Percentiles rank a stretch among this genome's conserved stretches.
Evolutionary conservation across 1,140 invertebrate species (phyloP).

Genomic region (Cataglyphis hispanica): DNA sequence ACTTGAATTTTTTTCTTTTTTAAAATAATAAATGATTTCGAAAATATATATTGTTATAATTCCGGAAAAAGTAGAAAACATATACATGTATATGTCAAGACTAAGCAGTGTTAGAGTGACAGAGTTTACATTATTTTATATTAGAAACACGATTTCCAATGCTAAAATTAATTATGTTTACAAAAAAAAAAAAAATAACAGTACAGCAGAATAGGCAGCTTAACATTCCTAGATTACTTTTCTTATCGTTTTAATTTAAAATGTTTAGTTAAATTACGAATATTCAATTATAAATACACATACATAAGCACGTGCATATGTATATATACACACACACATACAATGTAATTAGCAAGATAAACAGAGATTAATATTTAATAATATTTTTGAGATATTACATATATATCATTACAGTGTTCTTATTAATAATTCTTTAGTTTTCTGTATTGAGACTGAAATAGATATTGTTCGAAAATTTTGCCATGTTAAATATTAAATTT

Average conservation of each 20-base stretch:
- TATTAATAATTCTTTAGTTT: constrained; percentile 56
- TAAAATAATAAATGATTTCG: constrained; percentile 74
- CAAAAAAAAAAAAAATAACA: constrained; percentile 74
- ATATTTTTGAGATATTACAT: constrained; percentile 40
- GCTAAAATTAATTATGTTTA: constrained; percentile 39
- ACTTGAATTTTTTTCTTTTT: constrained; percentile 70
- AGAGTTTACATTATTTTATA: constrained; percentile 73
- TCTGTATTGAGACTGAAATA: constrained; percentile 29
- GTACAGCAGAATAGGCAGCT: constrained; percentile 74
- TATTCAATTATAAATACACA: constrained; percentile 6
- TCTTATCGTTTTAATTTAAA: constrained; percentile 62
- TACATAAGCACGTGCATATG: too few relatives aligned
- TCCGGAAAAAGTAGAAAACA: constrained; percentile 62
- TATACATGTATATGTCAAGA: constrained; percentile 74
- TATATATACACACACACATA: not conserved
- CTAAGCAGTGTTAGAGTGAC: constrained; percentile 66
- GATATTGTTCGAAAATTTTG: constrained; percentile 49
- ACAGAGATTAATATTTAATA: constrained; percentile 32
- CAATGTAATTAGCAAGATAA: constrained; percentile 46
- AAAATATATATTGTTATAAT: constrained; percentile 66
- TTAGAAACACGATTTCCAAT: constrained; percentile 73
- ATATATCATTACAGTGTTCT: constrained; percentile 60
- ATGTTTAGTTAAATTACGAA: constrained; percentile 58
- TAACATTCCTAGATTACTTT: constrained; percentile 77
- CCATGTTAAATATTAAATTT: constrained; percentile 61